Evolutionary conservation across 1,140 invertebrate genomes (phyloP).

Genomic region (Drosophila virilis): DNA sequence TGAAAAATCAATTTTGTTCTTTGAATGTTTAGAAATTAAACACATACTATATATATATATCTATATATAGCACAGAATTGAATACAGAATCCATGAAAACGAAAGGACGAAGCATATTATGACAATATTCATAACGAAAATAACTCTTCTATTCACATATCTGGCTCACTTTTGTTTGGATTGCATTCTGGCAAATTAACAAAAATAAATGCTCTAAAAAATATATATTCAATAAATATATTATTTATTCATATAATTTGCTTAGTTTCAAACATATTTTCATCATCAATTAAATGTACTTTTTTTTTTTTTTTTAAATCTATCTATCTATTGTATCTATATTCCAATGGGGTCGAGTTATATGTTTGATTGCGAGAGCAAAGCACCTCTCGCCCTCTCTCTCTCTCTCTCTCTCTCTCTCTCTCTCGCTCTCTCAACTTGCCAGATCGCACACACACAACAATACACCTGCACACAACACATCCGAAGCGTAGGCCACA

Average conservation of each 20-base stretch:
- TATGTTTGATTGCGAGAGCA: too few relatives aligned
- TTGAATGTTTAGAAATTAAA: background rate
- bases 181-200: too few relatives aligned
- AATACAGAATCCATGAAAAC: too few relatives aligned
- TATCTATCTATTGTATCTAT: too few relatives aligned
- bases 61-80: background rate
- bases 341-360: too few relatives aligned
- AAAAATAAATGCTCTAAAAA: too few relatives aligned
- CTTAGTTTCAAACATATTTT: too few relatives aligned
- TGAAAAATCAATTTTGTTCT: background rate
- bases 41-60: background rate
- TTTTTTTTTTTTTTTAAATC: slow-evolving; percentile 1
- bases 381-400: background rate
- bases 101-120: slow-evolving; percentile 4
- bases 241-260: too few relatives aligned
- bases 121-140: slow-evolving; percentile 53
- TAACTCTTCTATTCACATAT: slow-evolving; percentile 45
- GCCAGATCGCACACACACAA: slow-evolving; percentile 14
- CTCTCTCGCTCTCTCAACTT: background rate
- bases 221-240: too few relatives aligned
- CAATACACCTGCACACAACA: slow-evolving; percentile 20
- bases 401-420: background rate
- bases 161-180: slow-evolving; percentile 4
- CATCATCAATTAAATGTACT: background rate
- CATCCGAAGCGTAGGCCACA: background rate